Percentiles rank a stretch among this genome's conserved stretches.
These are phyloP conservation scores for Ceuthmochares aereus DNA, from an alignment of 2,113 vertebrate genomes.

Conservation along the genomic window DNA sequence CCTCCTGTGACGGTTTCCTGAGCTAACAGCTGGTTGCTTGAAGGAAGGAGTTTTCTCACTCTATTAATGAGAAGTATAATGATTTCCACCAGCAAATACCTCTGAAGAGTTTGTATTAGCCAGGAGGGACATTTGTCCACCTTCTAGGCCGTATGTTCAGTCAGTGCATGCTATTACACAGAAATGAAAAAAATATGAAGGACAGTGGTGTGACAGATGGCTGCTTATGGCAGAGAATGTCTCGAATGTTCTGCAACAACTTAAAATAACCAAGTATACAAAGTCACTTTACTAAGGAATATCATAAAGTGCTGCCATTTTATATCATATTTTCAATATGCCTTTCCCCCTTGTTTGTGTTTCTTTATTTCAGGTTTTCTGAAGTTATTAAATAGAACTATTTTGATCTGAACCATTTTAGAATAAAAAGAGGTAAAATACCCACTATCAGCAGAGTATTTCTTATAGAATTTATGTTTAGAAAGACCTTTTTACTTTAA, in stretches of 20 bases:
- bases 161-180: not conserved
- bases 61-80: not conserved
- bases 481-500: not conserved
- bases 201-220: not conserved
- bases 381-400: not conserved
- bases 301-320: not conserved
- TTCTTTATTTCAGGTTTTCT: not conserved
- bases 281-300: not conserved
- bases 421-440: not conserved
- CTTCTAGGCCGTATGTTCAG: not conserved
- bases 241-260: not conserved
- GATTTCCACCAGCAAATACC: not conserved
- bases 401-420: not conserved
- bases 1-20: not conserved
- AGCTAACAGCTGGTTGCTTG: not conserved
- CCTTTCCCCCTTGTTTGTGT: not conserved
- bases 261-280: conserved; percentile 2
- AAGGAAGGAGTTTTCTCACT: not conserved
- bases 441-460: not conserved
- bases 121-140: not conserved
- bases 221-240: conserved; percentile 16
- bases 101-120: not conserved
- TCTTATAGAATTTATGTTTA: not conserved
- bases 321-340: not conserved
- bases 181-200: not conserved